Evolutionary conservation across 2,113 vertebrate species (phyloP), one percentile per base, ranked within the genome.

Genomic region (Corythaeola cristata): DNA sequence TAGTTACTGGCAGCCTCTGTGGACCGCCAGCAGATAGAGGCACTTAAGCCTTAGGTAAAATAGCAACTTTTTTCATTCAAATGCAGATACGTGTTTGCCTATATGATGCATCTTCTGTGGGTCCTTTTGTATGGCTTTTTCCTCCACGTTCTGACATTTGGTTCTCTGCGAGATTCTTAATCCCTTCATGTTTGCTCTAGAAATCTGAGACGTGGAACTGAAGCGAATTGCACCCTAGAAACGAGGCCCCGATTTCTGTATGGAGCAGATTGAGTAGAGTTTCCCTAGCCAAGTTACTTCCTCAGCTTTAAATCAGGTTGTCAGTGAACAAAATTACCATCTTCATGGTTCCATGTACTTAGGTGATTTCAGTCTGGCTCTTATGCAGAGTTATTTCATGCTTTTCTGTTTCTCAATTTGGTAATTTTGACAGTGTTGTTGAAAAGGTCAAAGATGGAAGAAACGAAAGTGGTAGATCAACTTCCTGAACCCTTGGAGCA

Each of bases 341-440:
- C n/a, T 88, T 22, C 0, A 2, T 68, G 19, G 32, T 83, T 94
- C 37, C 79, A 27, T 63, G 62, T 16, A 5, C 18, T 55, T 77
- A 20, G 4, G 9, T 86, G 47, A 23, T 88, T 80, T 86, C 22
- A 64, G 26, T 47, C 55, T 73, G 60, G 55, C 52, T 82, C 12
- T 71, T 85, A 24, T 0, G 8, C 35, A 58, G 41, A 49, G 4
- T 49, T 89, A 37, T 39, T 75, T 91, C 21, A 16, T 71, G 11
- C 20, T 91, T 91, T 60, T 8, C 39, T 79, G 33, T 93, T 92
- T 88, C 67, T 92, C 28, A 23, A 13, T 41, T 90, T 63, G 11
- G 8, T 69, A 28, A 18, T n/a, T 93, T 66, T 18, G n/a, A 13
- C 49, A 59, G 37, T 50, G 22, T 77, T n/a, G 47, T 56, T 1